Evolutionary conservation across 2,113 vertebrate genomes (phyloP).

Genomic region (Meleagris gallopavo): DNA sequence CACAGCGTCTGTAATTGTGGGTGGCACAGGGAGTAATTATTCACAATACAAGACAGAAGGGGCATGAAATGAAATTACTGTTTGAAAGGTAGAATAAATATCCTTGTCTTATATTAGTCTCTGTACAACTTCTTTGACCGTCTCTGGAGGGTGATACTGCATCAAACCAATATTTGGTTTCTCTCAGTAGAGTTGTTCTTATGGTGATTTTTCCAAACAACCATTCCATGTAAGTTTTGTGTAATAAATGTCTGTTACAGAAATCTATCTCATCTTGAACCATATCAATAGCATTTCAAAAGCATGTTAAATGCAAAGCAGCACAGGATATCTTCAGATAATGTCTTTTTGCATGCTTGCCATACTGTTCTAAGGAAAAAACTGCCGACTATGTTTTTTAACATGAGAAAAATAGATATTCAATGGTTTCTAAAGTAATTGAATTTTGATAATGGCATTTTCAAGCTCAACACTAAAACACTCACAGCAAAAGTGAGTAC

Average conservation of each 20-base stretch:
- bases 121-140: background rate
- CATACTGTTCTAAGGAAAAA: background rate
- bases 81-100: background rate
- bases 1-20: background rate
- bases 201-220: background rate
- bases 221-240: background rate
- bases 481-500: background rate
- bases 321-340: background rate
- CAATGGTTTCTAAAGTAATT: background rate
- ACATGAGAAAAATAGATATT: background rate
- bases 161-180: background rate
- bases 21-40: background rate
- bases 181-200: background rate
- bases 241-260: background rate
- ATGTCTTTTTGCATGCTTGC: background rate
- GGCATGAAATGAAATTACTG: background rate
- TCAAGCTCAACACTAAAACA: background rate
- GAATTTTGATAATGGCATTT: background rate
- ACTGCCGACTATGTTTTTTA: background rate
- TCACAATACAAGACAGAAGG: background rate
- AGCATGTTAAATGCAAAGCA: background rate
- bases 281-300: background rate
- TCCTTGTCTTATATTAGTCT: background rate
- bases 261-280: fast-evolving
- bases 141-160: background rate